These are phyloP conservation scores for Brachyrhaphis roseni DNA, from an alignment of 2,797 vertebrate genomes.

Conservation along the genomic window DNA sequence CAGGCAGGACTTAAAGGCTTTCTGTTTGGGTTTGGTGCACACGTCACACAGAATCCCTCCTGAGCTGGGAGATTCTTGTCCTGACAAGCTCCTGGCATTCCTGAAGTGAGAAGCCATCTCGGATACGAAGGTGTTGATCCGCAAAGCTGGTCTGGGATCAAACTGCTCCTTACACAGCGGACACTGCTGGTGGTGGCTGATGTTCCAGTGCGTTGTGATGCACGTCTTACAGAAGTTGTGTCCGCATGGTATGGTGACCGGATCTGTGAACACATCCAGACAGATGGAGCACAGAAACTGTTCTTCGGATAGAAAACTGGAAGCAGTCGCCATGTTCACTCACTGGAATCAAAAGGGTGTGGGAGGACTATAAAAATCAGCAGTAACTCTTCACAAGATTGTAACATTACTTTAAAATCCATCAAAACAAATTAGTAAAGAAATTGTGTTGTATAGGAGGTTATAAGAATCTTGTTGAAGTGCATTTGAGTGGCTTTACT, in stretches of 20 bases:
- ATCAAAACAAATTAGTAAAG: not conserved
- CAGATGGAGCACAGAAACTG: slow-evolving; percentile 8
- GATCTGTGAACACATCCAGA: slow-evolving; percentile 6
- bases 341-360: not conserved
- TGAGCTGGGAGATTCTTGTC: not conserved
- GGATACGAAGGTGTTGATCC: not conserved
- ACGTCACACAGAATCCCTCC: slow-evolving; percentile 6
- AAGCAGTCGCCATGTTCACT: not conserved
- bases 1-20: slow-evolving; percentile 33
- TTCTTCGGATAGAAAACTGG: not conserved
- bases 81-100: not conserved
- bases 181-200: not conserved
- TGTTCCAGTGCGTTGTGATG: not conserved
- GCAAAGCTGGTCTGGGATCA: not conserved
- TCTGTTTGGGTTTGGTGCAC: slow-evolving; percentile 29
- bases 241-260: not conserved
- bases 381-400: not conserved
- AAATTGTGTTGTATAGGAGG: not conserved
- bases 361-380: not conserved
- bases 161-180: not conserved
- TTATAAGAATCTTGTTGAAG: not conserved
- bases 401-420: not conserved
- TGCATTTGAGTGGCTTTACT: not conserved
- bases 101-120: not conserved
- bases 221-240: slow-evolving; percentile 13